Percentiles rank a stretch among this genome's conserved stretches.
These are phyloP conservation scores for Heliconius sara DNA, from an alignment of 2,888 invertebrate genomes.

Conservation along the genomic window DNA sequence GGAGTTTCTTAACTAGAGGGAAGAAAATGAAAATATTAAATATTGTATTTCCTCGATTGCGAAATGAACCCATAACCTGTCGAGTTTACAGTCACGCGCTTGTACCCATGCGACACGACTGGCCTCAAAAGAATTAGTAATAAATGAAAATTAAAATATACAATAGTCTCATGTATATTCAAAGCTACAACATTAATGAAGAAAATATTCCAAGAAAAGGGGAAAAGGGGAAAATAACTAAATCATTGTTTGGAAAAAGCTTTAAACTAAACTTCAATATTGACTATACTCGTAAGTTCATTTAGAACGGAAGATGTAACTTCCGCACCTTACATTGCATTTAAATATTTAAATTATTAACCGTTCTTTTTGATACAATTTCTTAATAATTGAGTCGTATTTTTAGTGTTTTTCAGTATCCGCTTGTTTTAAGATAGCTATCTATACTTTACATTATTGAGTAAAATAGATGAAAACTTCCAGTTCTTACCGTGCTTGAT, in stretches of 20 bases:
- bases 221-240: background rate
- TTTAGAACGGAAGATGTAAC: background rate
- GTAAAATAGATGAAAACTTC: too few relatives aligned
- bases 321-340: background rate
- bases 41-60: too few relatives aligned
- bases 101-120: too few relatives aligned
- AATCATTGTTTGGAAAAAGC: background rate
- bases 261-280: conserved; percentile 3
- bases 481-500: too few relatives aligned
- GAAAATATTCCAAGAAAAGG: background rate
- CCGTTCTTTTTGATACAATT: background rate
- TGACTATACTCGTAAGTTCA: background rate
- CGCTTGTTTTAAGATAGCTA: background rate
- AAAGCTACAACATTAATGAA: background rate
- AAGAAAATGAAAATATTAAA: too few relatives aligned
- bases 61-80: too few relatives aligned
- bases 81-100: too few relatives aligned
- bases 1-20: too few relatives aligned
- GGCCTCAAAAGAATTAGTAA: background rate
- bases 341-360: background rate
- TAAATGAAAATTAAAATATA: background rate
- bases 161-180: background rate
- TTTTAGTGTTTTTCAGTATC: background rate
- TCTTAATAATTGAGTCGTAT: conserved; percentile 2
- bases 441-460: background rate